Evolutionary conservation across 1,140 invertebrate genomes (phyloP).

Genomic region (Steinernema feltiae): DNA sequence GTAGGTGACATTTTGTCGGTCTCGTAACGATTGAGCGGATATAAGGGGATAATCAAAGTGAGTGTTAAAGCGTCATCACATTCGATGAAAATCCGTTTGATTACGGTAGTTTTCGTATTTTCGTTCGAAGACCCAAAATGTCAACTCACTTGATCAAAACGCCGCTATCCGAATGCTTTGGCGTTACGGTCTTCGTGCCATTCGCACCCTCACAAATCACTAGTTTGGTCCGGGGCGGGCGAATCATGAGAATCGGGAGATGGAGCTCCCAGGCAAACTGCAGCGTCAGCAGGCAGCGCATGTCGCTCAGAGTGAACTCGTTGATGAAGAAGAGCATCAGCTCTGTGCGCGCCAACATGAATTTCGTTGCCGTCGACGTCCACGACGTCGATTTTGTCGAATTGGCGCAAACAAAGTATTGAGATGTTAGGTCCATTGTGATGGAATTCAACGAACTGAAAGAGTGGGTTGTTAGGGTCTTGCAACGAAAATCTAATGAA

Average conservation of each 20-base stretch:
- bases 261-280: conserved; percentile 41
- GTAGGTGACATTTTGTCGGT: too few relatives aligned
- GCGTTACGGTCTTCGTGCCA: neutral
- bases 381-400: conserved; percentile 9
- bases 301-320: conserved; percentile 36
- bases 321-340: conserved; percentile 36
- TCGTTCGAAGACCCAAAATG: too few relatives aligned
- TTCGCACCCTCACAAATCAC: conserved; percentile 32
- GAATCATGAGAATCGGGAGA: conserved; percentile 36
- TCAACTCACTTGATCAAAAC: conserved; percentile 16
- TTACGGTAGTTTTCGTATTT: too few relatives aligned
- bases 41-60: too few relatives aligned
- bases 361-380: neutral
- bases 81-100: too few relatives aligned
- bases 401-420: conserved; percentile 34
- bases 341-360: conserved; percentile 28
- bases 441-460: conserved; percentile 31
- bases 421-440: conserved; percentile 27
- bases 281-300: conserved; percentile 34
- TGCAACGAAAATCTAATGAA: too few relatives aligned
- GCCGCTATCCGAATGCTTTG: neutral
- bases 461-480: too few relatives aligned
- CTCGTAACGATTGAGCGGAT: too few relatives aligned
- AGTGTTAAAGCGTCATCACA: too few relatives aligned
- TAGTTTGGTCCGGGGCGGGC: conserved; percentile 37